A percentile compares a stretch with the other conserved stretches of the same genome.
Conservation (phyloP, 2,888 invertebrate genomes). For the Dryobota labecula region DNA sequence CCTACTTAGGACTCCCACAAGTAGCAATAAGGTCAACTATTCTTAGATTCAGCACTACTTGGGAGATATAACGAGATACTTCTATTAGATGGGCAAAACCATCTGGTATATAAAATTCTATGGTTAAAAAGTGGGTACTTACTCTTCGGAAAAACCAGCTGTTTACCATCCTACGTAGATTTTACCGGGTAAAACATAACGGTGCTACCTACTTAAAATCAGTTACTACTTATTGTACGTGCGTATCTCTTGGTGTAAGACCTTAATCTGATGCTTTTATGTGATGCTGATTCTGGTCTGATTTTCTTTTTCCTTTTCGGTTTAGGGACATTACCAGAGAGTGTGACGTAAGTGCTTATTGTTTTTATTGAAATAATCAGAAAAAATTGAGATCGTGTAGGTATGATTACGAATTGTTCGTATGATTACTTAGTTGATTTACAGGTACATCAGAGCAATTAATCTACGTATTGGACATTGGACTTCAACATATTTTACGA, state of each 20-base stretch:
- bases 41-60: constrained; percentile 26
- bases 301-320: constrained; percentile 12
- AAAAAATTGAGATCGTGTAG: not conserved
- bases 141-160: not conserved
- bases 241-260: constrained; percentile 36
- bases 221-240: not conserved
- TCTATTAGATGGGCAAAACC: not conserved
- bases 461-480: not conserved
- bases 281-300: not conserved
- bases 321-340: constrained; percentile 1
- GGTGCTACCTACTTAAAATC: not conserved
- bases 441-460: not conserved
- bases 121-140: not conserved
- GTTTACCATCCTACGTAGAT: not conserved
- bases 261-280: constrained; percentile 7
- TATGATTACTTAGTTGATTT: not conserved
- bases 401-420: not conserved
- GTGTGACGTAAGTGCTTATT: not conserved
- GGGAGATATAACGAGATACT: constrained; percentile 16
- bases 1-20: constrained; percentile 35
- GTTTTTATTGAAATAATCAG: too few species aligned
- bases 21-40: constrained; percentile 49
- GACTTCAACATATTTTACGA: not conserved
- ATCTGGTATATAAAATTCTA: not conserved
- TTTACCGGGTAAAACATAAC: constrained; percentile 22